Percentiles rank a stretch among this genome's conserved stretches.
Conservation (phyloP, 64 coral and sea anemone genomes). For the Acropora yongei region DNA sequence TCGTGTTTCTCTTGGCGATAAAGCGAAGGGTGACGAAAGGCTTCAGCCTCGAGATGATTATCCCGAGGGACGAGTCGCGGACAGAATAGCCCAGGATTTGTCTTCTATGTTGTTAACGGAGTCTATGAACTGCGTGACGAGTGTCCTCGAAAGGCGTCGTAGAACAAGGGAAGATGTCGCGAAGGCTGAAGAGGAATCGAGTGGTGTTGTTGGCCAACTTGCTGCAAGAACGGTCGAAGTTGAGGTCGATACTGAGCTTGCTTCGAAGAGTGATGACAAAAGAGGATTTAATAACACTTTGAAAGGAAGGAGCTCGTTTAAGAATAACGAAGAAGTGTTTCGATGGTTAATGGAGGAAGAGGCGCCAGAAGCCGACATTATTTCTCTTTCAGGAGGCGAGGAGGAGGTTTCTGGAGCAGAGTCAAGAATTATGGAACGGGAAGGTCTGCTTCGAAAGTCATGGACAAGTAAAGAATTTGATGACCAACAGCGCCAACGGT, state of each 20-base stretch:
- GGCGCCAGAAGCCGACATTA: conserved; percentile 62
- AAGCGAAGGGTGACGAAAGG: background rate
- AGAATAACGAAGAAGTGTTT: conserved; percentile 22
- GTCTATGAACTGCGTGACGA: conserved; percentile 50
- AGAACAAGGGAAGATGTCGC: conserved; percentile 24
- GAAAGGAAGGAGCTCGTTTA: background rate
- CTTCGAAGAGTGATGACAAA: background rate
- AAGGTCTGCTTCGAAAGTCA: conserved; percentile 11
- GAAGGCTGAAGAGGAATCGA: background rate
- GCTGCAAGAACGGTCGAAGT: background rate
- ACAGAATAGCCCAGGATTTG: conserved; percentile 70
- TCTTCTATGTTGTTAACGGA: conserved; percentile 64
- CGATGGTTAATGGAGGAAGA: conserved; percentile 55
- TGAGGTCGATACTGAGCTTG: conserved; percentile 6
- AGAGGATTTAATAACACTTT: background rate
- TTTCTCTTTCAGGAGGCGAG: conserved; percentile 63
- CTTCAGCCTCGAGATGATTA: background rate
- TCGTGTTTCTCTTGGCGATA: background rate
- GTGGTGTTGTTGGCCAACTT: conserved; percentile 5
- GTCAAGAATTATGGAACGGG: background rate
- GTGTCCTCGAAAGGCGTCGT: conserved; percentile 54
- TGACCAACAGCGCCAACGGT: conserved; percentile 7
- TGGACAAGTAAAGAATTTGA: background rate
- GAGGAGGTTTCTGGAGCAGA: conserved; percentile 48
- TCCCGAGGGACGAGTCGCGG: conserved; percentile 4